A percentile compares a stretch with the other conserved stretches of the same genome.
These are phyloP conservation scores for Sciurus carolinensis DNA, from an alignment of 2,797 vertebrate genomes.

Conservation along the genomic window DNA sequence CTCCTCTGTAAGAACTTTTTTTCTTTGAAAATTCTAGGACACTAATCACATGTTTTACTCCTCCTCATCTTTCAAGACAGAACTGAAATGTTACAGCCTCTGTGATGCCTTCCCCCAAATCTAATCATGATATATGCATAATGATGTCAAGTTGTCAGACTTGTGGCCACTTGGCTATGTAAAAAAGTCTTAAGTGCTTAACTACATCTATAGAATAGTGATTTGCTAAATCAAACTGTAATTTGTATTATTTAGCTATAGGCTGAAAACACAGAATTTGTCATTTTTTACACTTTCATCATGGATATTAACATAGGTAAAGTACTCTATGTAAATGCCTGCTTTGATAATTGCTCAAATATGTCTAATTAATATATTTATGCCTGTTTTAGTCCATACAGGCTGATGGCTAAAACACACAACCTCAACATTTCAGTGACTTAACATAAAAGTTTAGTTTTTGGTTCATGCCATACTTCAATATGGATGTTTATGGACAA, in stretches of 20 bases:
- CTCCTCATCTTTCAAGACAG: neutral
- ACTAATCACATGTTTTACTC: neutral
- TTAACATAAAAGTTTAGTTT: neutral
- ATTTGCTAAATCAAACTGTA: slow-evolving; percentile 9
- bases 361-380: neutral
- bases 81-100: neutral
- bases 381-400: neutral
- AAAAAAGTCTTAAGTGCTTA: neutral
- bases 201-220: neutral
- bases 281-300: neutral
- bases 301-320: neutral
- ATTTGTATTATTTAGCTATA: neutral
- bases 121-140: neutral
- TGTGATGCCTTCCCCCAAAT: neutral
- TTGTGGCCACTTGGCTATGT: neutral
- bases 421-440: neutral
- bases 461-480: neutral
- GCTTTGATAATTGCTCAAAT: neutral
- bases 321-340: neutral
- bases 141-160: neutral
- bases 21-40: neutral
- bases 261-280: neutral
- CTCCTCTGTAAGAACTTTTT: neutral
- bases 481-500: neutral
- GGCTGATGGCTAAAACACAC: neutral